These are phyloP conservation scores for Bovichtus variegatus DNA, from an alignment of 2,797 vertebrate genomes.

Conservation along the genomic window DNA sequence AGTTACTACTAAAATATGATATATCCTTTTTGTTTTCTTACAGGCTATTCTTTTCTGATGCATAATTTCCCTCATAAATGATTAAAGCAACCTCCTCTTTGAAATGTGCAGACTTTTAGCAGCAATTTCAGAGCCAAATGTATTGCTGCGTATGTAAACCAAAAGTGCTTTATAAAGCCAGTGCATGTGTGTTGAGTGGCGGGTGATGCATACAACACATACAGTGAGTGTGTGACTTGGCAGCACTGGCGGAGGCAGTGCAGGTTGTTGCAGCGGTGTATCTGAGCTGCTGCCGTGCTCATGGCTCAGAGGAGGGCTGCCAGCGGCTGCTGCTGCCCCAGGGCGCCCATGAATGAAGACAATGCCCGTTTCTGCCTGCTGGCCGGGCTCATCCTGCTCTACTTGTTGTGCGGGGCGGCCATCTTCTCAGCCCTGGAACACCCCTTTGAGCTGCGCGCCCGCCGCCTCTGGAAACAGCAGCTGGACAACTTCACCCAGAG, in stretches of 20 bases:
- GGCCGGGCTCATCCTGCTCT: slow-evolving; percentile 85
- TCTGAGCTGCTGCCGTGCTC: slow-evolving; percentile 66
- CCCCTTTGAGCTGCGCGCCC: slow-evolving; percentile 84
- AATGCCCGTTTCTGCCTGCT: slow-evolving; percentile 88
- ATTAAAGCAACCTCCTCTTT: slow-evolving; percentile 16
- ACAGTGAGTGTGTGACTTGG: slow-evolving; percentile 41
- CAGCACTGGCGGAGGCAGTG: slow-evolving; percentile 37
- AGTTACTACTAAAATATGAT: not conserved
- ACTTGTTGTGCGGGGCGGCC: slow-evolving; percentile 86
- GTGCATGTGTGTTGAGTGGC: slow-evolving; percentile 13
- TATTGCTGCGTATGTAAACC: not conserved
- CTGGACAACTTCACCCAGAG: slow-evolving; percentile 84
- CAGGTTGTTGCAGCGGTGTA: slow-evolving; percentile 62
- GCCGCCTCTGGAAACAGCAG: slow-evolving; percentile 82
- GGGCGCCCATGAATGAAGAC: slow-evolving; percentile 85
- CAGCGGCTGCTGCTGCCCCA: slow-evolving; percentile 80
- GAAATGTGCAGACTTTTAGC: not conserved
- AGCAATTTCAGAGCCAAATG: slow-evolving; percentile 14
- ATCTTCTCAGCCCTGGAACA: slow-evolving; percentile 88
- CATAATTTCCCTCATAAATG: not conserved
- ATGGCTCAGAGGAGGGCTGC: slow-evolving; percentile 84
- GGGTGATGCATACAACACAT: slow-evolving; percentile 23
- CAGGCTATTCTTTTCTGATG: slow-evolving; percentile 19
- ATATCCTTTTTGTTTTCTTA: slow-evolving; percentile 7
- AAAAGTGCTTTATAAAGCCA: not conserved